Base-by-base conservation (phyloP, 1,140 invertebrate genomes). In the Coenobita brevimanus region DNA sequence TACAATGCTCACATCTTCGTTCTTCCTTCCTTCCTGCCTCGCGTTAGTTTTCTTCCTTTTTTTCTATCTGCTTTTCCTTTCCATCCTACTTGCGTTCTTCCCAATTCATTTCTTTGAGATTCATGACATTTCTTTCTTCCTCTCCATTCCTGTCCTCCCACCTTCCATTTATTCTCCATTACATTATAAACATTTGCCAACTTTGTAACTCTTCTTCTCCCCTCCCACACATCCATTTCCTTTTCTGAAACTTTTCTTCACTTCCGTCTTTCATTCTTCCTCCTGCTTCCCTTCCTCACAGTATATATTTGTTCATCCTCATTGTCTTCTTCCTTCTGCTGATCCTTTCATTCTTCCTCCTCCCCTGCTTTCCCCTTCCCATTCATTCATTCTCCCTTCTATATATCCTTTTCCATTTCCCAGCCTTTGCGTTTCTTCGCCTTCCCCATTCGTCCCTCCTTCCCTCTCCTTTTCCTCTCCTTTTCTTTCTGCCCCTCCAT, bases 241-340 rank as follows among this genome's bases (percentile, higher is more conserved):
- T 43, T 76, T 43, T 76, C 73, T 76, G 36, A 43, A 36, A 43
- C 73, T 76, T 43, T 76, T n/a, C 27, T 27, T 62, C 60, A n/a
- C 60, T 62, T 27, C 27, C 60, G n/a, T 27, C 27, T 27, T 2
- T 2, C 27, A 21, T 62, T 27, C 27, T 27, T 62, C 60, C 27
- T 0, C 27, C 60, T 2, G 21, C 27, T 2, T 62, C 60, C 27
- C 60, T 62, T 27, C 27, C 60, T 62, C 60, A 1, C 60, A n/a
- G 13, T n/a, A 57, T 57, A 57, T 57, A 57, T 64, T 24, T 64
- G 17, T 64, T 4, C 17, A 17, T 64, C 3, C 54, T n/a, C n/a
- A n/a, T n/a, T n/a, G n/a, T n/a, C n/a, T n/a, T n/a, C n/a, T n/a
- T n/a, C n/a, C n/a, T n/a, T n/a, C n/a, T n/a, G n/a, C n/a, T n/a